A percentile compares a stretch with the other conserved stretches of the same genome.
phyloP scores from a whole-genome alignment of 1,140 invertebrate species.

The Pemphigus obesinymphae region DNA sequence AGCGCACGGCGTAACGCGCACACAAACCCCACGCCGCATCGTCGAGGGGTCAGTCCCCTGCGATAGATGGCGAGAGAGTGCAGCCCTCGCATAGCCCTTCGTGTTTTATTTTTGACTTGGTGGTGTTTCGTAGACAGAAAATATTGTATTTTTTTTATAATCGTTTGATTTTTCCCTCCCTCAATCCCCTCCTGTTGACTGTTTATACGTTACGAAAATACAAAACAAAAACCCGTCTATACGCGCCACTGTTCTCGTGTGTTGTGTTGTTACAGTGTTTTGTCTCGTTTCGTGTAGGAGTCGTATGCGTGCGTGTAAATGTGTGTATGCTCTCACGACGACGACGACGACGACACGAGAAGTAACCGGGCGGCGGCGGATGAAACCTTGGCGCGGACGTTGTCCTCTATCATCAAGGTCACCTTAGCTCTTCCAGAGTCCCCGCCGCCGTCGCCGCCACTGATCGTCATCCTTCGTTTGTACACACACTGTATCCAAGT shows the following conservation, averaged over 20 bases:
- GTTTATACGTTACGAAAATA: neutral
- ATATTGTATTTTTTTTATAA: no score
- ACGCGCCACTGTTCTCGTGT: neutral
- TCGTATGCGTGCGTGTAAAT: neutral
- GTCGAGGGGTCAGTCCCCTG: no score
- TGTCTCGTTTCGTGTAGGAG: slow-evolving; percentile 16
- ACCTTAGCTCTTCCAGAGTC: neutral
- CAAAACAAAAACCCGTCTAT: neutral
- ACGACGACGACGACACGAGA: no score
- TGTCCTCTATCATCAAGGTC: slow-evolving; percentile 40
- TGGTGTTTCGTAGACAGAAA: no score
- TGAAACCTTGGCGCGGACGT: slow-evolving; percentile 34
- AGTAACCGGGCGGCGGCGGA: neutral
- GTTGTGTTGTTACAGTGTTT: neutral
- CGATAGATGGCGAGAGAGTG: no score
- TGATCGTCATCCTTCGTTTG: neutral
- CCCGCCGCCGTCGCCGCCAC: neutral
- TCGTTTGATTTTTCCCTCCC: neutral
- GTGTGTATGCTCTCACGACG: neutral
- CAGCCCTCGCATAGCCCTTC: no score
- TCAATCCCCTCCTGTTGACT: neutral
- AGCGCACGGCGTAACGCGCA: no score
- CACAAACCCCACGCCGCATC: no score
- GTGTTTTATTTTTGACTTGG: no score
- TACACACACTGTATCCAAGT: neutral